These are phyloP conservation scores for Laterallus jamaicensis DNA, from an alignment of 2,113 vertebrate species.

Conservation along the genomic window DNA sequence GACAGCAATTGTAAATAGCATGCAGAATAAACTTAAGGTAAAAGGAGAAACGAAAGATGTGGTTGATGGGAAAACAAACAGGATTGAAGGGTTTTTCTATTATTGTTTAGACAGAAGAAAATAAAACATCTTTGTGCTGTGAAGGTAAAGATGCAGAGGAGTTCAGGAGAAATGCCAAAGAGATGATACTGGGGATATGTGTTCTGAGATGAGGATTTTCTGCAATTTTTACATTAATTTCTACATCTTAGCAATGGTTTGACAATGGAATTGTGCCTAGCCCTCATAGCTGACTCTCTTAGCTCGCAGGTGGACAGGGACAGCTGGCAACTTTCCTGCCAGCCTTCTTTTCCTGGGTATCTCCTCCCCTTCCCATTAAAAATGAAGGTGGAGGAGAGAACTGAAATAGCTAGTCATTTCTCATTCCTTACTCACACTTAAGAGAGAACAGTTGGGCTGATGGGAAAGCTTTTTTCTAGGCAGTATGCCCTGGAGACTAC, in stretches of 20 bases:
- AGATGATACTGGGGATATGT: background rate
- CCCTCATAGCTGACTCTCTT: fast-evolving
- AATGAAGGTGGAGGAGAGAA: background rate
- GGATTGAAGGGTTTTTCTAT: background rate
- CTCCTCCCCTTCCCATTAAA: background rate
- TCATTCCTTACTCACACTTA: background rate
- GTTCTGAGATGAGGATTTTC: background rate
- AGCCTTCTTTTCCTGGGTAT: background rate
- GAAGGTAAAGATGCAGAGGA: background rate
- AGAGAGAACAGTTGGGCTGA: background rate
- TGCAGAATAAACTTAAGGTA: background rate
- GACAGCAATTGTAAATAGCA: background rate
- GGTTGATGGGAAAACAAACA: background rate
- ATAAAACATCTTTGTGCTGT: background rate
- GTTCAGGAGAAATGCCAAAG: background rate
- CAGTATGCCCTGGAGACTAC: background rate
- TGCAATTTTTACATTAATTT: background rate
- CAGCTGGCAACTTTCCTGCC: background rate
- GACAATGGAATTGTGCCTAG: background rate
- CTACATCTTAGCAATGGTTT: background rate
- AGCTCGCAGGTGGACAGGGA: background rate
- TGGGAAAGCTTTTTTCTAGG: background rate
- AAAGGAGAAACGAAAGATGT: background rate
- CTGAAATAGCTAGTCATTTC: background rate
- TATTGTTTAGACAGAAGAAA: background rate